Percentiles rank a stretch among this genome's conserved stretches.
phyloP scores from a whole-genome alignment of 2,888 invertebrate species.

The Xestia ashworthii region DNA sequence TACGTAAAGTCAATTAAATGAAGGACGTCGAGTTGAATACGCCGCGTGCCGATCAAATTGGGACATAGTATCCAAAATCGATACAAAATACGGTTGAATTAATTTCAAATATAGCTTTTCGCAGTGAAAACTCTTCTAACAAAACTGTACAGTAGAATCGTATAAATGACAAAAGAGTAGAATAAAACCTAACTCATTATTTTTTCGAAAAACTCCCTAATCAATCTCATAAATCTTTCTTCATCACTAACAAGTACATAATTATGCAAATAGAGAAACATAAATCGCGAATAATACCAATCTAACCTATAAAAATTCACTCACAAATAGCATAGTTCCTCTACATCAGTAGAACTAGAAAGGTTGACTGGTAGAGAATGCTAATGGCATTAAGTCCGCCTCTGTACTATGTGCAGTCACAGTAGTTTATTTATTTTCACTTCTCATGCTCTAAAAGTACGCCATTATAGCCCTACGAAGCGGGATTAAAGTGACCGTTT shows the following conservation, averaged over 20 bases:
- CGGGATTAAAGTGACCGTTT: too few species aligned
- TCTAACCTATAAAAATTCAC: neutral
- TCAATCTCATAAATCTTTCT: neutral
- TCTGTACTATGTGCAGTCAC: too few species aligned
- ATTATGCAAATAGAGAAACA: neutral
- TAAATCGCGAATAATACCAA: neutral
- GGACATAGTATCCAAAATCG: neutral
- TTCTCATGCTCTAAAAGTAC: too few species aligned
- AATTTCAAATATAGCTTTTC: neutral
- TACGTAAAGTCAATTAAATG: neutral
- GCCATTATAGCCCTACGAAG: too few species aligned
- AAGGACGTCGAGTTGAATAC: neutral
- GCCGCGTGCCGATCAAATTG: neutral
- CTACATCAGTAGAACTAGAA: neutral
- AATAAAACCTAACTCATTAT: neutral
- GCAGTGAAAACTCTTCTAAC: constrained; percentile 31
- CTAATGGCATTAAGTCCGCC: too few species aligned
- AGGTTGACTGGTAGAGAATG: too few species aligned
- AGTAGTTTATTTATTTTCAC: too few species aligned
- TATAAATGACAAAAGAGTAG: constrained; percentile 4
- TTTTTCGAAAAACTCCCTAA: neutral
- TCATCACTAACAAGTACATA: neutral
- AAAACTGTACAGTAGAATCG: neutral
- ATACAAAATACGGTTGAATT: neutral
- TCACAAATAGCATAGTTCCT: neutral